Evolutionary conservation across 2,113 vertebrate species (phyloP).

Genomic region (Monopterus albus): DNA sequence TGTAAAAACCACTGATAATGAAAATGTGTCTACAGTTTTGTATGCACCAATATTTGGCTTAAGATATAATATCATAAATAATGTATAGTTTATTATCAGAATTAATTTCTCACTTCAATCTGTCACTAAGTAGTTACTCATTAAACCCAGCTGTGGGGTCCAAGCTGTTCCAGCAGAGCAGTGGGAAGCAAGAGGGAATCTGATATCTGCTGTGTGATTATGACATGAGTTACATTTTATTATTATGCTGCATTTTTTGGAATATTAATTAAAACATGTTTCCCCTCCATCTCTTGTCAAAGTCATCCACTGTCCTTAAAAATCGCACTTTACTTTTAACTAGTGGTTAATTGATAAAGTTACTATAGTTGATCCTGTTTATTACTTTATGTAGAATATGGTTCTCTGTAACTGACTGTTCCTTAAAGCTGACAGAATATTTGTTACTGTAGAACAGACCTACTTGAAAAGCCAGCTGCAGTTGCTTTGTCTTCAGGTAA

Average conservation of each 20-base stretch:
- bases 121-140: neutral
- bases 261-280: conserved; percentile 11
- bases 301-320: neutral
- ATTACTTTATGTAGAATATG: too few relatives aligned
- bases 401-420: neutral
- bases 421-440: conserved; percentile 24
- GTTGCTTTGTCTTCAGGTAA: neutral
- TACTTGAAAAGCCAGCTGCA: neutral
- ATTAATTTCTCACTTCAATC: neutral
- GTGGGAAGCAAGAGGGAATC: neutral
- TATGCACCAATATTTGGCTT: neutral
- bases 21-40: neutral
- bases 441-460: neutral
- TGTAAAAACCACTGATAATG: neutral
- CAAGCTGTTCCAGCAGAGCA: neutral
- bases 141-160: neutral
- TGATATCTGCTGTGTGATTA: neutral
- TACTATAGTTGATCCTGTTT: conserved; percentile 15
- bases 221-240: conserved; percentile 2
- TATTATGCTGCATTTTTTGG: too few relatives aligned
- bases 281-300: neutral
- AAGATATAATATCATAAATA: neutral
- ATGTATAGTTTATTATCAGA: neutral
- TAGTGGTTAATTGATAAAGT: neutral
- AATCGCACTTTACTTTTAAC: neutral